Conservation (phyloP, 1,140 invertebrate species). For the Drosophila triauraria region DNA sequence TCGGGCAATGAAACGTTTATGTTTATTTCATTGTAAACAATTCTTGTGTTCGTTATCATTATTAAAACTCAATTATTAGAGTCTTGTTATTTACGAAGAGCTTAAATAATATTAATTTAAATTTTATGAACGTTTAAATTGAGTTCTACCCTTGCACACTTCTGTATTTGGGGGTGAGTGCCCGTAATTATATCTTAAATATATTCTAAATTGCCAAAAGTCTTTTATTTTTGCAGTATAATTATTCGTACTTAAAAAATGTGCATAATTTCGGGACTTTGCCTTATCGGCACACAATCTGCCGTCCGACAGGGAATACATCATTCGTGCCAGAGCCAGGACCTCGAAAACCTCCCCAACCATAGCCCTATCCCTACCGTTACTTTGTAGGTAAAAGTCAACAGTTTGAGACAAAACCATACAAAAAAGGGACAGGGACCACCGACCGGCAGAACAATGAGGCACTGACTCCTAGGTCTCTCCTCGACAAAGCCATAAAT, state of each 20-base stretch:
- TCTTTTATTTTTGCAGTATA: neutral
- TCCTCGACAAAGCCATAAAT: conserved; percentile 12
- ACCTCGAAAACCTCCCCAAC: conserved; percentile 26
- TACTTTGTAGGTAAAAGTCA: conserved; percentile 29
- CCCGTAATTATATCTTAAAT: neutral
- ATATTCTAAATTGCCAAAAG: neutral
- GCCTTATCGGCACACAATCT: conserved; percentile 38
- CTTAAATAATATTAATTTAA: too few relatives aligned
- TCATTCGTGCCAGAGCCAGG: conserved; percentile 25
- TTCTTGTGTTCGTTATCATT: conserved; percentile 3
- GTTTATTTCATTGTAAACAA: conserved; percentile 21
- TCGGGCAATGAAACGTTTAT: conserved; percentile 17
- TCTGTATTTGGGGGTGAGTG: neutral
- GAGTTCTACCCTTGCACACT: too few relatives aligned
- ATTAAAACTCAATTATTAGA: conserved; percentile 1
- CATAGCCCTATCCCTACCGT: neutral
- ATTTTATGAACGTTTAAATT: too few relatives aligned
- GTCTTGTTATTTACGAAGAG: neutral
- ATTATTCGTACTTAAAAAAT: conserved; percentile 9
- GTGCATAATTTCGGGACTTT: conserved; percentile 22
- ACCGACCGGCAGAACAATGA: conserved; percentile 16
- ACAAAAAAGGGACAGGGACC: conserved; percentile 13
- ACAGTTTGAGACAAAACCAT: conserved; percentile 25
- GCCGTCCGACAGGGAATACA: conserved; percentile 10
- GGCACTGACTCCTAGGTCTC: conserved; percentile 33